Conservation (phyloP, 2,888 invertebrate species). For the Blastobasis adustella region DNA sequence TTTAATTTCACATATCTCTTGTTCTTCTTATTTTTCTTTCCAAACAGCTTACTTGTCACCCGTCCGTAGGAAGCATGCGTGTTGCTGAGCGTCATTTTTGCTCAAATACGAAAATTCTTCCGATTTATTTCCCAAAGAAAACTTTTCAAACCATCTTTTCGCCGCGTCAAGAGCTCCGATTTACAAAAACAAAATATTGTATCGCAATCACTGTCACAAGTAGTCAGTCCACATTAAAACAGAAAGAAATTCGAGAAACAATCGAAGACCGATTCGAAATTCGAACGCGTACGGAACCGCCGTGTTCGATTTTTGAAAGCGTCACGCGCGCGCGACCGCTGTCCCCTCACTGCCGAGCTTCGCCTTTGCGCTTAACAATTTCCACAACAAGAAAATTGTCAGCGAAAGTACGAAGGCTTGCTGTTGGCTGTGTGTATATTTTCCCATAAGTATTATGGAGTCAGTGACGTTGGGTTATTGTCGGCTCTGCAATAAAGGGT, state of each 20-base stretch:
- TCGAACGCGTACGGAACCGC: slow-evolving; percentile 12
- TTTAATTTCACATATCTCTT: slow-evolving; percentile 49
- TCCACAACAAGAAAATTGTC: slow-evolving; percentile 39
- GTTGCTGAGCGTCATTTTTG: slow-evolving; percentile 51
- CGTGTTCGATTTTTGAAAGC: neutral
- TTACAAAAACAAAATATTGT: neutral
- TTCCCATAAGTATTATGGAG: slow-evolving; percentile 27
- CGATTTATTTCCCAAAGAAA: neutral
- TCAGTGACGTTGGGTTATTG: slow-evolving; percentile 24
- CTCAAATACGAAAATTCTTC: neutral
- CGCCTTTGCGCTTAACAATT: slow-evolving; percentile 33
- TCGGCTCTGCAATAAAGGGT: slow-evolving; percentile 15
- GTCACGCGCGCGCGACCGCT: slow-evolving; percentile 37
- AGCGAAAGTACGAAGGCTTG: slow-evolving; percentile 50
- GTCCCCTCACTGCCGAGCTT: slow-evolving; percentile 48
- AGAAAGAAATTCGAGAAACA: neutral
- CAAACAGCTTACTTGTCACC: slow-evolving; percentile 56
- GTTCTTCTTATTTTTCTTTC: slow-evolving; percentile 58
- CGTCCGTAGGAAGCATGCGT: slow-evolving; percentile 44
- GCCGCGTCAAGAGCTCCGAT: neutral
- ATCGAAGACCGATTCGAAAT: slow-evolving; percentile 17
- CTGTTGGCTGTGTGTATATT: slow-evolving; percentile 18
- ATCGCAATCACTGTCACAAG: neutral
- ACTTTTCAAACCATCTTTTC: slow-evolving; percentile 8
- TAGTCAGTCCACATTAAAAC: neutral